Conservation (phyloP, 1,140 invertebrate species). For the Lucilia cuprina region DNA sequence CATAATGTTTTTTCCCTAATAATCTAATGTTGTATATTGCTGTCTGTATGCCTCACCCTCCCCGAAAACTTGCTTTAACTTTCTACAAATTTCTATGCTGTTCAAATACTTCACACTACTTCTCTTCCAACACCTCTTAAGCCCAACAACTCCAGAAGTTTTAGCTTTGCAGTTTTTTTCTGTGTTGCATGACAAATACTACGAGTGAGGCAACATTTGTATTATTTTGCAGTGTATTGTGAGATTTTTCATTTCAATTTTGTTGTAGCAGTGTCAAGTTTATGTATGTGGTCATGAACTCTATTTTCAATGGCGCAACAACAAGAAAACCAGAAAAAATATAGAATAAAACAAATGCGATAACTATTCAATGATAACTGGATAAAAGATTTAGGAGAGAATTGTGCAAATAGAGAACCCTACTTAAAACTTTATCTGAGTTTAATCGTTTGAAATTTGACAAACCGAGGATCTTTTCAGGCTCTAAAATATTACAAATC, state of each 20-base stretch:
- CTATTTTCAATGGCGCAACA: constrained; percentile 57
- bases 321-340: background rate
- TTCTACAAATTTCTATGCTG: background rate
- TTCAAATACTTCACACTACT: background rate
- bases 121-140: background rate
- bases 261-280: constrained; percentile 56
- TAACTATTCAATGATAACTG: background rate
- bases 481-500: no score
- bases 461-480: no score
- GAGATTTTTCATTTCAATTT: constrained; percentile 33
- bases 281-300: constrained; percentile 59
- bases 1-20: no score
- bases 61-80: background rate
- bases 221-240: background rate
- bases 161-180: background rate
- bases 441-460: no score
- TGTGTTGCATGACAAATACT: background rate
- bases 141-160: background rate
- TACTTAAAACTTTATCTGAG: no score
- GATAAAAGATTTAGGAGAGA: no score
- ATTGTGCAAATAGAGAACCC: no score
- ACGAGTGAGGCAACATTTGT: background rate
- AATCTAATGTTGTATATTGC: no score
- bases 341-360: background rate
- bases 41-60: background rate